Percentiles rank a stretch among this genome's conserved stretches.
phyloP scores from a whole-genome alignment of 2,797 vertebrate genomes.

The Pteronotus mesoamericanus region DNA sequence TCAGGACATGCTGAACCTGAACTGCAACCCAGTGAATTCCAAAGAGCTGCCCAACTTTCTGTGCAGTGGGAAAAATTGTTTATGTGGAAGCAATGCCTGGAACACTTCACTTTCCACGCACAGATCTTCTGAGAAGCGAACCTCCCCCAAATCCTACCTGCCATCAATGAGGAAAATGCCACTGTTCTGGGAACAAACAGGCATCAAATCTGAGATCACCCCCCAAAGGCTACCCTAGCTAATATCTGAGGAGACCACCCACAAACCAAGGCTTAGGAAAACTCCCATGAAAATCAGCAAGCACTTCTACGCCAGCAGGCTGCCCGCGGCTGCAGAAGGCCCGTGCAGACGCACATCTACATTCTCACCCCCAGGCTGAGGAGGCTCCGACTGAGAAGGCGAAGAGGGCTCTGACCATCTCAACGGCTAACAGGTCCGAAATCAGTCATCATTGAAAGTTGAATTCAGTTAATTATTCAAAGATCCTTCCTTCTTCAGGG shows the following conservation, averaged over 20 bases:
- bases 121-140: background rate
- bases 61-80: background rate
- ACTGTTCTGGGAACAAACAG: background rate
- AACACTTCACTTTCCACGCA: background rate
- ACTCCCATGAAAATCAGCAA: background rate
- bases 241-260: background rate
- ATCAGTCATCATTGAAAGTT: background rate
- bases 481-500: background rate
- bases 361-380: background rate
- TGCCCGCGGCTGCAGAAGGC: background rate
- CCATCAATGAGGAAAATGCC: background rate
- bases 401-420: background rate
- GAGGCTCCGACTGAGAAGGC: background rate
- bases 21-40: background rate
- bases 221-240: background rate
- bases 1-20: background rate
- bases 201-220: background rate
- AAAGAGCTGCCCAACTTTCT: background rate
- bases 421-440: background rate
- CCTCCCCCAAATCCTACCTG: background rate
- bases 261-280: background rate
- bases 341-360: background rate
- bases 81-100: background rate
- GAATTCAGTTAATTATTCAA: conserved; percentile 11
- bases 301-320: background rate